phyloP scores from a whole-genome alignment of 2,888 invertebrate species.

The Branchipolynoe longqiensis region DNA sequence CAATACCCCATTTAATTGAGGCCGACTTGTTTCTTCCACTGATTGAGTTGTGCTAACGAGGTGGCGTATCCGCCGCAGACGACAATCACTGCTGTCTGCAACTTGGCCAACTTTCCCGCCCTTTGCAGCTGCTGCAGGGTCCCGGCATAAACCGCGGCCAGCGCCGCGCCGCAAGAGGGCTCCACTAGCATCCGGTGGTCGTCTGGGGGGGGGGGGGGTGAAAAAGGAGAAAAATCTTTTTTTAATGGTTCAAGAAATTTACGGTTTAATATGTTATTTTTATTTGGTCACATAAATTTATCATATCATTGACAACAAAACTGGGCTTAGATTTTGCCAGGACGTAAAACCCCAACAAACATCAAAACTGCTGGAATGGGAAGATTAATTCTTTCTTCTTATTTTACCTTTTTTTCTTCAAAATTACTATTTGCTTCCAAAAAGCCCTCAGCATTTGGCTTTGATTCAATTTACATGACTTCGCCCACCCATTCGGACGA shows the following conservation, averaged over 20 bases:
- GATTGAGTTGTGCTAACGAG: slow-evolving; percentile 84
- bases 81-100: slow-evolving; percentile 81
- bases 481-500: no score
- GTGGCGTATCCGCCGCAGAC: slow-evolving; percentile 85
- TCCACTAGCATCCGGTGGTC: slow-evolving; percentile 83
- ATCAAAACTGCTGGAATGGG: no score
- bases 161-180: slow-evolving; percentile 83
- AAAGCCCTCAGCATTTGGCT: no score
- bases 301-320: background rate
- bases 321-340: no score
- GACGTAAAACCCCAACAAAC: no score
- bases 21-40: slow-evolving; percentile 81
- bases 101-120: slow-evolving; percentile 71
- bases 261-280: background rate
- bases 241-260: no score
- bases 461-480: no score
- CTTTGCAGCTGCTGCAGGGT: slow-evolving; percentile 76
- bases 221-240: no score
- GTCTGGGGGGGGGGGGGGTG: slow-evolving; percentile 81
- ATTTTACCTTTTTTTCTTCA: background rate
- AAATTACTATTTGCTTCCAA: background rate
- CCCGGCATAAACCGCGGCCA: slow-evolving; percentile 82
- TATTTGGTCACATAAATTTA: background rate
- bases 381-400: background rate
- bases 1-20: no score